Conservation (phyloP, 2,888 invertebrate genomes). For the Fabriciana adippe region DNA sequence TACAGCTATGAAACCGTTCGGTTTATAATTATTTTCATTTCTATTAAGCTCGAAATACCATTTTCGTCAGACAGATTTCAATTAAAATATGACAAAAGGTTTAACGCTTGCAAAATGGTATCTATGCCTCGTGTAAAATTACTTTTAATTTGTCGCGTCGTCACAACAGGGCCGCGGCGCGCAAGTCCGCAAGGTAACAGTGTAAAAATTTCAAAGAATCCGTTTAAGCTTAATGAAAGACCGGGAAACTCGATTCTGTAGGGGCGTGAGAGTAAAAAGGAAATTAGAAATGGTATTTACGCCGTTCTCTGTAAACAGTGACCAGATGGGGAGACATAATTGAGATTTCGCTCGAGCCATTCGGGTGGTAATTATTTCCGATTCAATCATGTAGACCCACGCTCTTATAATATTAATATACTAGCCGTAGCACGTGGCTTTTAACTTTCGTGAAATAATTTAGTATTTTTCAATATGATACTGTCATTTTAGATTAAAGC, state of each 20-base stretch:
- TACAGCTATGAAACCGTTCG: too few species aligned
- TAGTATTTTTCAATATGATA: too few species aligned
- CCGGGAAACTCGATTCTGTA: slow-evolving; percentile 21
- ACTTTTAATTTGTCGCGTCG: slow-evolving; percentile 13
- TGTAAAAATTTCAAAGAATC: slow-evolving; percentile 25
- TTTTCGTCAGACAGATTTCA: background rate
- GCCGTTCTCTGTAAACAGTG: slow-evolving; percentile 20
- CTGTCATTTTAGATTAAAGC: too few species aligned
- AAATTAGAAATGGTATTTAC: slow-evolving; percentile 35
- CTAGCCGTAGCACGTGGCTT: too few species aligned
- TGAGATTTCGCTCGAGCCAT: slow-evolving; percentile 19
- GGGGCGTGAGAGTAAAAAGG: slow-evolving; percentile 20
- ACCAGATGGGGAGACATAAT: slow-evolving; percentile 20
- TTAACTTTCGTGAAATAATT: too few species aligned
- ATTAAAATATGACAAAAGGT: slow-evolving; percentile 6
- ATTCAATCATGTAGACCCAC: slow-evolving; percentile 5
- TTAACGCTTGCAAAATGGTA: background rate
- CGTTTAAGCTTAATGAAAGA: slow-evolving; percentile 35
- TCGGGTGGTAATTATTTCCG: slow-evolving; percentile 6
- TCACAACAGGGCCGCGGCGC: slow-evolving; percentile 12
- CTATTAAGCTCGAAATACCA: too few species aligned
- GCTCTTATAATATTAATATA: background rate
- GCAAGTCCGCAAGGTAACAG: slow-evolving; percentile 7
- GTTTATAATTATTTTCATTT: too few species aligned
- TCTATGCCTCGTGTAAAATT: slow-evolving; percentile 2